phyloP scores from a whole-genome alignment of 1,140 invertebrate species.

The Brachionus rotundiformis region DNA sequence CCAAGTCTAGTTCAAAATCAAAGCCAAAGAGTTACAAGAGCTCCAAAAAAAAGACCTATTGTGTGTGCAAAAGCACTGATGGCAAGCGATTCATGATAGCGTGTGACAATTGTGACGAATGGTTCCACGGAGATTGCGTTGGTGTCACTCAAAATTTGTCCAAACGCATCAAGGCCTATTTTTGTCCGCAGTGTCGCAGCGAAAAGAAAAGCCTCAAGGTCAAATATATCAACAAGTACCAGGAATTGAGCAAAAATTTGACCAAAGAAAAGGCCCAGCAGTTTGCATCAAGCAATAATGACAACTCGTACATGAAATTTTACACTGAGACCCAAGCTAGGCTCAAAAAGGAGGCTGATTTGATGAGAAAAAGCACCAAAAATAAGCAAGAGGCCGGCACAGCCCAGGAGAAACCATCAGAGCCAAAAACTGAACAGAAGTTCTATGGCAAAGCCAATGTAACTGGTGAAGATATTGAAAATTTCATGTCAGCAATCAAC shows the following conservation, averaged over 20 bases:
- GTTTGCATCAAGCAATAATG: background rate
- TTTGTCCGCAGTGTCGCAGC: conserved; percentile 72
- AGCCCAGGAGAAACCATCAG: conserved; percentile 57
- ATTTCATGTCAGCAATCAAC: conserved; percentile 54
- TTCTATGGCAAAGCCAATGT: conserved; percentile 56
- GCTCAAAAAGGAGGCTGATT: conserved; percentile 35
- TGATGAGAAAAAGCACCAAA: conserved; percentile 66
- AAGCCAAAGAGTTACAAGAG: conserved; percentile 6
- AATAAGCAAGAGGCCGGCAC: conserved; percentile 61
- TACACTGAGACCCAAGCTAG: background rate
- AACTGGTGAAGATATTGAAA: conserved; percentile 52
- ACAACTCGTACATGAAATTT: conserved; percentile 11
- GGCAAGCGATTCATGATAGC: conserved; percentile 94
- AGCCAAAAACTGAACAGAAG: background rate
- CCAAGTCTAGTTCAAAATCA: background rate
- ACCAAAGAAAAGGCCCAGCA: conserved; percentile 27
- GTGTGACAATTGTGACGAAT: conserved; percentile 94
- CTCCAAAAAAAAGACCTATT: conserved; percentile 71
- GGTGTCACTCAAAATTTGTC: conserved; percentile 88
- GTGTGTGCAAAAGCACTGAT: conserved; percentile 88
- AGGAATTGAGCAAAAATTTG: conserved; percentile 54
- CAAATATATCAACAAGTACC: conserved; percentile 66
- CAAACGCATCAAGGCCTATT: conserved; percentile 88
- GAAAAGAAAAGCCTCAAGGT: conserved; percentile 80
- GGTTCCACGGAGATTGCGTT: conserved; percentile 97